Conservation (phyloP, 2,797 vertebrate species). For the Acestrorhynchus altus region DNA sequence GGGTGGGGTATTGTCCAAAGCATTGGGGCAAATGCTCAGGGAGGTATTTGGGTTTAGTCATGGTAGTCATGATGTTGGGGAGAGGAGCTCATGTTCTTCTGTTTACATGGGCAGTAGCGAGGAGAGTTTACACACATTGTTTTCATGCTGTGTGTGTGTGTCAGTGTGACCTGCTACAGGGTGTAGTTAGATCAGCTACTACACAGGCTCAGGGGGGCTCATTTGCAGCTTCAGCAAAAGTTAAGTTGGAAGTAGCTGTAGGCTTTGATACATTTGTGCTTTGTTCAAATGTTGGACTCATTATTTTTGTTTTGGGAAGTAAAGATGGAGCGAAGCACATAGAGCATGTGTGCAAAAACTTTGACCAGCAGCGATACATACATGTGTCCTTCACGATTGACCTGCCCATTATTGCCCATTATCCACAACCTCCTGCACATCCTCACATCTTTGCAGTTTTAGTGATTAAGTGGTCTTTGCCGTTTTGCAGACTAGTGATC, state of each 20-base stretch:
- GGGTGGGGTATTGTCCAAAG: constrained; percentile 18
- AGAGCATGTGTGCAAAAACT: neutral
- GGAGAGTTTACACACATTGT: constrained; percentile 35
- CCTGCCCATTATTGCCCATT: constrained; percentile 50
- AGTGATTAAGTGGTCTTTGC: too few relatives aligned
- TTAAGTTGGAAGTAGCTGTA: constrained; percentile 24
- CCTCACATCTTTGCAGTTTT: constrained; percentile 35
- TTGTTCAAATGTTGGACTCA: constrained; percentile 27
- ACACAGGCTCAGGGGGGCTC: constrained; percentile 37
- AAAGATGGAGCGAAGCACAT: constrained; percentile 32
- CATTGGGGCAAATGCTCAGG: neutral
- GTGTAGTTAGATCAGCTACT: constrained; percentile 37
- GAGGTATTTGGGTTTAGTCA: constrained; percentile 6
- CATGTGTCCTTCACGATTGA: constrained; percentile 39
- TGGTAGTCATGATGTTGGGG: neutral
- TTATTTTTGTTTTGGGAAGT: constrained; percentile 41
- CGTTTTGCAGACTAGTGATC: constrained; percentile 54
- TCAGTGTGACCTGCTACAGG: constrained; percentile 23
- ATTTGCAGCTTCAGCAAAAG: constrained; percentile 53
- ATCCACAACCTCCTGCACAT: constrained; percentile 46
- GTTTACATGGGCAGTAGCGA: constrained; percentile 19
- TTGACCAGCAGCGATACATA: constrained; percentile 25
- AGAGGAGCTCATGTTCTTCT: constrained; percentile 4
- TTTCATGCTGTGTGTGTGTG: constrained; percentile 24
- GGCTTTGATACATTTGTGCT: constrained; percentile 46